Percentiles rank a stretch among this genome's conserved stretches.
Evolutionary conservation across 2,113 vertebrate species (phyloP).

Genomic region (Myotis brandtii): DNA sequence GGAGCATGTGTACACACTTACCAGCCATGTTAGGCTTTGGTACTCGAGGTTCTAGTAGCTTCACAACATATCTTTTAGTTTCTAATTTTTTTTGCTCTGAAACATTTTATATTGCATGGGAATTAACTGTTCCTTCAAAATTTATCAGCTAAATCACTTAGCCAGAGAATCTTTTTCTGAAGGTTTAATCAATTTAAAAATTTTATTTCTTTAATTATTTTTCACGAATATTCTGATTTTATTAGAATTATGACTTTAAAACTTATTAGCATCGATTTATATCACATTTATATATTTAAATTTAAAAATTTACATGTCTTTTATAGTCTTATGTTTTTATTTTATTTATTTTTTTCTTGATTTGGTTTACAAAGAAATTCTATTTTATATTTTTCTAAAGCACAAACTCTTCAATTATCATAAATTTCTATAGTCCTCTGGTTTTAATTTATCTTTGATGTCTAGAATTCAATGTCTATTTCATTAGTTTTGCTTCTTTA

Average conservation of each 20-base stretch:
- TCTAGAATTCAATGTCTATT: neutral
- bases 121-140: neutral
- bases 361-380: neutral
- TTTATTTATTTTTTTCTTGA: constrained; percentile 5
- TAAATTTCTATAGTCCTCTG: neutral
- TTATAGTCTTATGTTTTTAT: neutral
- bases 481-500: neutral
- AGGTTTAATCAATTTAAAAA: neutral
- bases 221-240: neutral
- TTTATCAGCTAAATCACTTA: neutral
- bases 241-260: neutral
- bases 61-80: neutral
- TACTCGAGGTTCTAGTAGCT: neutral
- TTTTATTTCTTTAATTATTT: neutral
- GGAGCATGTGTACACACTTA: neutral
- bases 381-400: constrained; percentile 7
- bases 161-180: neutral
- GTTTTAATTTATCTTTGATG: neutral
- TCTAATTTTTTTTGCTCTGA: neutral
- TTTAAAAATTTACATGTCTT: neutral
- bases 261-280: neutral
- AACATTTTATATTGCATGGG: neutral
- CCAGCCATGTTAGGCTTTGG: neutral
- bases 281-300: neutral
- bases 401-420: neutral